Base-by-base conservation (phyloP, 2,888 invertebrate genomes). In the Tetragonula carbonaria region DNA sequence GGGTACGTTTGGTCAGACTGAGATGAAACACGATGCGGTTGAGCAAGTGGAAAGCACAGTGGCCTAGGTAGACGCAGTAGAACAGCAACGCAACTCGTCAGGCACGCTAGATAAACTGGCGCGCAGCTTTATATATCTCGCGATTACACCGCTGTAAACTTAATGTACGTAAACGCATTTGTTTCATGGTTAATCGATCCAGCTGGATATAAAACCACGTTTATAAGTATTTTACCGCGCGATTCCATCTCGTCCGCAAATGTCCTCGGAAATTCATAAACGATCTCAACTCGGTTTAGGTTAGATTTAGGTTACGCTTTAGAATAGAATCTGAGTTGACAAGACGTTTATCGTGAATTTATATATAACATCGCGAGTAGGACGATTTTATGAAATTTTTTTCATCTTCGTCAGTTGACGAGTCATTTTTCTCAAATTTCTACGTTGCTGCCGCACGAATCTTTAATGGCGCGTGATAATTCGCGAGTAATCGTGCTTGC, bases 191-290 rank as follows among this genome's bases (percentile, higher is more conserved):
- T 38, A 21, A 51, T 50, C 62, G 4, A n/a, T n/a, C 23, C 16
- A 45, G 4, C 18, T 6, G 2, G 2, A 4, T 21, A 33, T 53
- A 28, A 33, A 55, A 21, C 5, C 5, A 33, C 45, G 23, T n/a
- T 1, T 21, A 66, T n/a, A 57, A 68, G 57, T 51, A 59, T 53
- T 38, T 38, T 53, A 38, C 13, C 45, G 21, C 8, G 21, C 14
- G 65, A 76, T 68, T 72, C 23, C 16, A 53, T 72, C 16, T 14
- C 23, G 8, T 62, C 13, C 72, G n/a, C 67, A 51, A 23, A 8
- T 53, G 38, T 72, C 16, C 28, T 45, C 78, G 51, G 78, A 74
- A 78, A 81, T 81, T 81, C 68, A 38, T 51, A 33, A 55, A 63
- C 50, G 67, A 13, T 63, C 33, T 33, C 62, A 74, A 81, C 63